A percentile compares a stretch with the other conserved stretches of the same genome.
Conservation (phyloP, 2,888 invertebrate species). For the Eupithecia exiguata region DNA sequence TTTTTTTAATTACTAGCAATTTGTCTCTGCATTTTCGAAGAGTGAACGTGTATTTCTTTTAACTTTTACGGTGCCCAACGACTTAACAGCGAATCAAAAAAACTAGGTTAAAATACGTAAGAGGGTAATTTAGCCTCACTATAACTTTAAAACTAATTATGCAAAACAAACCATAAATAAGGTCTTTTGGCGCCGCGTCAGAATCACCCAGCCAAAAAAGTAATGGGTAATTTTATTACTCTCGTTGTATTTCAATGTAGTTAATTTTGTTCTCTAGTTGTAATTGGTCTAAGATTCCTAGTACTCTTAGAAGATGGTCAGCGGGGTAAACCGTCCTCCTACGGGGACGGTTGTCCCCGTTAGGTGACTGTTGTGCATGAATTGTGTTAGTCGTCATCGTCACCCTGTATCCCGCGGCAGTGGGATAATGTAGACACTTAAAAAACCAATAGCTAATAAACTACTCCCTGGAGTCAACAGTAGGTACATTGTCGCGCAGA, state of each 20-base stretch:
- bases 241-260: neutral
- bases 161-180: slow-evolving; percentile 32
- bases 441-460: neutral
- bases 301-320: neutral
- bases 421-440: neutral
- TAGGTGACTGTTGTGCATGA: neutral
- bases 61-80: neutral
- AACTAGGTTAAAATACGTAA: neutral
- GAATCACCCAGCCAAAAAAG: slow-evolving; percentile 28
- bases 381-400: neutral
- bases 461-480: neutral
- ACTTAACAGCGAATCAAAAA: neutral
- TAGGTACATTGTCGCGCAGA: neutral
- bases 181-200: slow-evolving; percentile 29
- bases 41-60: neutral
- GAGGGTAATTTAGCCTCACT: neutral
- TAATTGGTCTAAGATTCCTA: neutral
- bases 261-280: neutral
- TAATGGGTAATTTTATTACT: slow-evolving; percentile 23
- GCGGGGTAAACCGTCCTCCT: neutral
- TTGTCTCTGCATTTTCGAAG: too few relatives aligned
- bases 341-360: neutral
- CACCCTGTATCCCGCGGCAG: neutral
- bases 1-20: too few relatives aligned
- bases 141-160: slow-evolving; percentile 34